Percentiles rank a stretch among this genome's conserved stretches.
These are phyloP conservation scores for Myiopsitta monachus DNA, from an alignment of 2,113 vertebrate species.

Conservation along the genomic window DNA sequence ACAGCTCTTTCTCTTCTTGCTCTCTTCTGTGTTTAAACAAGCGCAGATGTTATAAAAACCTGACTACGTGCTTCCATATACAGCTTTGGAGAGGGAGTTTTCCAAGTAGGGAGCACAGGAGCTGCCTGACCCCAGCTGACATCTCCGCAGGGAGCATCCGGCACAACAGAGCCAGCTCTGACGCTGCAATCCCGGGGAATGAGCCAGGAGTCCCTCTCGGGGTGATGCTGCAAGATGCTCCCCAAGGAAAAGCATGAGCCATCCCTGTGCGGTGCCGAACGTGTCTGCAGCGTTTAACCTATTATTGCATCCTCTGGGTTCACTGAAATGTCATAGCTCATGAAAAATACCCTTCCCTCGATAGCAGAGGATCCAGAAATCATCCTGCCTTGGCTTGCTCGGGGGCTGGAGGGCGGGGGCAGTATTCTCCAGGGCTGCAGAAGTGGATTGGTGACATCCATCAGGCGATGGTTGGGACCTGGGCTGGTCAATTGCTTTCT, in stretches of 20 bases:
- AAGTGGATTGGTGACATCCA: background rate
- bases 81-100: background rate
- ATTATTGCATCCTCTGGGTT: background rate
- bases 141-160: background rate
- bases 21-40: background rate
- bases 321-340: background rate
- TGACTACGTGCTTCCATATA: background rate
- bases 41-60: background rate
- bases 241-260: background rate
- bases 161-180: background rate
- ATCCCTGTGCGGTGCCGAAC: background rate
- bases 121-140: constrained; percentile 16
- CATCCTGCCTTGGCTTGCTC: fast-evolving
- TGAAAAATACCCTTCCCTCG: background rate
- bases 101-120: background rate
- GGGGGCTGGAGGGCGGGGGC: background rate
- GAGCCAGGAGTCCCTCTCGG: background rate
- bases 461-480: background rate
- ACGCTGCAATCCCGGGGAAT: background rate
- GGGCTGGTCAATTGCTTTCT: background rate
- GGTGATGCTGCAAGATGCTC: background rate
- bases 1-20: background rate
- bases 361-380: background rate
- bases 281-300: background rate
- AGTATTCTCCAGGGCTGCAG: background rate